A percentile compares a stretch with the other conserved stretches of the same genome.
Evolutionary conservation across 2,797 vertebrate genomes (phyloP).

Genomic region (Danio aesculapii): DNA sequence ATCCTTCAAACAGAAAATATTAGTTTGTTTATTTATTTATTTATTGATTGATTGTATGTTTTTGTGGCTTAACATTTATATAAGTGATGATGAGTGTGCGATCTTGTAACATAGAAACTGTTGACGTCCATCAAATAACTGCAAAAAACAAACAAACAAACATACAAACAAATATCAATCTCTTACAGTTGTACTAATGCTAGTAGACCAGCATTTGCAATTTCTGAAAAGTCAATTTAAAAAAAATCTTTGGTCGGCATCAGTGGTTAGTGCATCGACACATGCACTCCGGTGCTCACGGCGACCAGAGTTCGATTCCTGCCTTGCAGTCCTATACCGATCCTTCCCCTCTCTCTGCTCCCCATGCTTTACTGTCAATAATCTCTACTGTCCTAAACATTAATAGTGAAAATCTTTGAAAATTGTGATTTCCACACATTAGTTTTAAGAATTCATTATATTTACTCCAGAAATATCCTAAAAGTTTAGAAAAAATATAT

Average conservation of each 20-base stretch:
- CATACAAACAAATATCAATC: neutral
- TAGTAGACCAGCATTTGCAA: neutral
- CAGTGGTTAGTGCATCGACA: too few species aligned
- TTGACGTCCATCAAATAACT: conserved; percentile 22
- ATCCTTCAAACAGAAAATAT: too few species aligned
- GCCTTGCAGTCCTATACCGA: too few species aligned
- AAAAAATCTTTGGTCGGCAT: neutral
- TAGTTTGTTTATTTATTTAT: too few species aligned
- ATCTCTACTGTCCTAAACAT: too few species aligned
- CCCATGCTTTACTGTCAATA: too few species aligned
- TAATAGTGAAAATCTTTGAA: neutral
- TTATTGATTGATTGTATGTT: too few species aligned
- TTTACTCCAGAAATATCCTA: conserved; percentile 1
- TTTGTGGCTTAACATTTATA: too few species aligned
- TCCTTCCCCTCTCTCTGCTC: too few species aligned
- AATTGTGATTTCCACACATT: neutral
- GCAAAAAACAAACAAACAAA: neutral
- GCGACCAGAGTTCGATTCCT: too few species aligned
- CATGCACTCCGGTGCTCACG: too few species aligned
- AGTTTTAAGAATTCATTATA: neutral
- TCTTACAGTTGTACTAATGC: conserved; percentile 7
- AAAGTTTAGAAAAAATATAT: neutral
- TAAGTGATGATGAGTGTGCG: neutral
- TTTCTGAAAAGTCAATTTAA: neutral
- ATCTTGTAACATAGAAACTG: conserved; percentile 20